Conservation (phyloP, 2,113 vertebrate species). For the Polypterus bichir region DNA sequence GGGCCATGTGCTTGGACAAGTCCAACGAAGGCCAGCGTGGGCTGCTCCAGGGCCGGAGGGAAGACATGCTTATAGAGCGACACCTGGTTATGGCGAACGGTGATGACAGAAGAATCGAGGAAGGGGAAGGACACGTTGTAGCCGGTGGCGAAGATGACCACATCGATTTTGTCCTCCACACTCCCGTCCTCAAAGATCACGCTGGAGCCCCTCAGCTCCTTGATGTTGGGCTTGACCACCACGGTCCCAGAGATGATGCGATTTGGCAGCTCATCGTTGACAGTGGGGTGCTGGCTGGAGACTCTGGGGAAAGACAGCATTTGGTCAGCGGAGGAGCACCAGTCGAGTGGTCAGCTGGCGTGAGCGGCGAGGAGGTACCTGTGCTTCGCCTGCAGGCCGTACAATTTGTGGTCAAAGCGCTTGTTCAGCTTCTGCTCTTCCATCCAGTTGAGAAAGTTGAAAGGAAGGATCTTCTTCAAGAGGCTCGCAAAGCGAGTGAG, state of each 20-base stretch:
- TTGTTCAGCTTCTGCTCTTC: conserved; percentile 44
- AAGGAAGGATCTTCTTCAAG: conserved; percentile 46
- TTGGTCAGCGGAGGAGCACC: background rate
- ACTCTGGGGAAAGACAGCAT: conserved; percentile 33
- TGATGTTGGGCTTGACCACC: conserved; percentile 58
- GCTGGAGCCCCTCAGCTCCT: conserved; percentile 49
- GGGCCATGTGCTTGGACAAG: conserved; percentile 59
- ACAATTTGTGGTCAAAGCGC: conserved; percentile 61
- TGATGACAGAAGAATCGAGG: conserved; percentile 42
- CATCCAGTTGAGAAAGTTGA: conserved; percentile 39
- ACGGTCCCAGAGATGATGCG: conserved; percentile 65
- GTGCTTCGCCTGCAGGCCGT: conserved; percentile 59
- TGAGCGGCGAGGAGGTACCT: conserved; percentile 37
- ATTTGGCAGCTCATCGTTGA: conserved; percentile 74
- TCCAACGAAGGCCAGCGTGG: conserved; percentile 69
- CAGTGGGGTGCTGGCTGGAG: conserved; percentile 31
- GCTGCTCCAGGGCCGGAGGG: conserved; percentile 52
- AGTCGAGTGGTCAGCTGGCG: too few relatives aligned
- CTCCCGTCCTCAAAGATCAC: conserved; percentile 72
- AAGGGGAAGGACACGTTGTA: conserved; percentile 66
- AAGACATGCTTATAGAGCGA: conserved; percentile 66
- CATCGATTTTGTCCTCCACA: conserved; percentile 51
- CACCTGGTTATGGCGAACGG: conserved; percentile 46
- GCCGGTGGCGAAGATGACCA: conserved; percentile 75
- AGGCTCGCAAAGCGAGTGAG: conserved; percentile 48